Base-by-base conservation (phyloP, 2,888 invertebrate genomes). In the Spodoptera littoralis region DNA sequence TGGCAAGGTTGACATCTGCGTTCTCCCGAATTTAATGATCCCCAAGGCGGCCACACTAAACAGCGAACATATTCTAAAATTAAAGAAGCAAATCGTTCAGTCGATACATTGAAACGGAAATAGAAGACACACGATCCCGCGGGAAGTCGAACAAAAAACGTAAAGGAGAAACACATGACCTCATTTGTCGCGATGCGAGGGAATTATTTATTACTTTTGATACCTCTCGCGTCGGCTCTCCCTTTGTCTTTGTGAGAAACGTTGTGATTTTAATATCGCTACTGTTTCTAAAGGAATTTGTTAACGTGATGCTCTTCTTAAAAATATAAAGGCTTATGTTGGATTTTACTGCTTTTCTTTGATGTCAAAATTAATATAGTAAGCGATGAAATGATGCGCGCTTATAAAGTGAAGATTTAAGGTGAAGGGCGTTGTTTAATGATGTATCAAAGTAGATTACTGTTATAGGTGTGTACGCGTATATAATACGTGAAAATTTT, bases 131-230 rank as follows among this genome's bases (percentile, higher is more conserved):
- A 93, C 90, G 93, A 93, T 92, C 93, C 92, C 93, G 92, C 91
- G 93, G 93, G 94, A 93, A 93, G 92, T 83, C 75, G 81, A 77
- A 84, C 88, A 92, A 92, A 94, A 94, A 94, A 91, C 88, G 87
- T 90, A 91, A 92, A 93, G 90, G 88, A 90, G 92, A 92, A 94
- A 94, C 94, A 94, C 87, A 94, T 94, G 94, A 94, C 93, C 93
- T 93, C 93, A 94, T 94, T 94, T 94, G 94, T 94, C 93, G 91
- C 85, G 88, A 86, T 87, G 85, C 83, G 88, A 84, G 80, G 84
- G 94, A 92, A 94, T 93, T 93, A 94, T 94, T 94, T 94, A 94
- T 94, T 92, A 88, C 89, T 86, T 92, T 89, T 90, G 92, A 92
- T 93, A 93, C 92, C 88, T 89, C 87, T 83, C 86, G 84, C 88